Percentiles rank a stretch among this genome's conserved stretches.
Evolutionary conservation across 1,140 invertebrate genomes (phyloP).

Genomic region (Drosophila bifasciata): DNA sequence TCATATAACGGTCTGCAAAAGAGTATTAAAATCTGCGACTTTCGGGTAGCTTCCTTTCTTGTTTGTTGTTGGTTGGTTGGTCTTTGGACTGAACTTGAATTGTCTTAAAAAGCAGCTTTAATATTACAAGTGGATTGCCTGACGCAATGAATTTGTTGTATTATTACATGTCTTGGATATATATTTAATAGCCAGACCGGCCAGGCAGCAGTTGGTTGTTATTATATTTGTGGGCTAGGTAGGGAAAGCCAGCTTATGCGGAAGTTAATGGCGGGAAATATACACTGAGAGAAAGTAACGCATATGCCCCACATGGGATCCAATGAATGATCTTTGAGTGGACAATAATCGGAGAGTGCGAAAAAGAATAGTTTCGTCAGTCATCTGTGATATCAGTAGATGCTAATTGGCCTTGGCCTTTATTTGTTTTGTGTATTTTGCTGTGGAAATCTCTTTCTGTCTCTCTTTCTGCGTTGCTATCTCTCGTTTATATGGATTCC

Average conservation of each 20-base stretch:
- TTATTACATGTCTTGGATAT: conserved; percentile 44
- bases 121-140: conserved; percentile 41
- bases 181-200: conserved; percentile 21
- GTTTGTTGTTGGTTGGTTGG: conserved; percentile 35
- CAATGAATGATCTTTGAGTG: background rate
- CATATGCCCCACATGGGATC: too few relatives aligned
- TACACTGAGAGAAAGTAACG: conserved; percentile 34
- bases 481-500: background rate
- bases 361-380: conserved; percentile 2
- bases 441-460: conserved; percentile 6
- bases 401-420: conserved; percentile 65
- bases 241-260: conserved; percentile 19
- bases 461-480: conserved; percentile 7
- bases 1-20: too few relatives aligned
- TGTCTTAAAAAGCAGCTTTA: conserved; percentile 46
- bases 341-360: conserved; percentile 5
- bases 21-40: too few relatives aligned
- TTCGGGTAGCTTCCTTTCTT: too few relatives aligned
- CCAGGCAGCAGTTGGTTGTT: conserved; percentile 7
- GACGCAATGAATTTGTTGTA: conserved; percentile 64
- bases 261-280: conserved; percentile 19
- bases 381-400: conserved; percentile 26
- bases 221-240: conserved; percentile 17
- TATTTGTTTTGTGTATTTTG: background rate
- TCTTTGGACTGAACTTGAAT: conserved; percentile 69